Percentiles rank a stretch among this genome's conserved stretches.
Evolutionary conservation across 2,888 invertebrate genomes (phyloP).

Genomic region (Diplolepis rosae): DNA sequence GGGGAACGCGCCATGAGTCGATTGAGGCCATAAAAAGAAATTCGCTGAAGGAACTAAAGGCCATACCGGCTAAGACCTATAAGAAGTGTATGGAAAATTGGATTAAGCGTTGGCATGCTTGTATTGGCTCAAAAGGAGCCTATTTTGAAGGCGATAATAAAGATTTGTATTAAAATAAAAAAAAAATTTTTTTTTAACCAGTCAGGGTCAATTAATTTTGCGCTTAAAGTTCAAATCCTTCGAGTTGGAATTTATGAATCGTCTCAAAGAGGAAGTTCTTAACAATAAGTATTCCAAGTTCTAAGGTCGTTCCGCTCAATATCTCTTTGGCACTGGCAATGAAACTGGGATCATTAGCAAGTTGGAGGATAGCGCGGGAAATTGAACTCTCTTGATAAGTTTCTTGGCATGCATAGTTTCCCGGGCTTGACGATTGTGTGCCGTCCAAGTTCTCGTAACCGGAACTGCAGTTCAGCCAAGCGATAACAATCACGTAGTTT

Average conservation of each 20-base stretch:
- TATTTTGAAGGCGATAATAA: too few species aligned
- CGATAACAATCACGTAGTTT: conserved; percentile 37
- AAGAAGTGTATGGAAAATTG: too few species aligned
- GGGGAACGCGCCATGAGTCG: too few species aligned
- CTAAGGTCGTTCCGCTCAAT: conserved; percentile 15
- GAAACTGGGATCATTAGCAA: background rate
- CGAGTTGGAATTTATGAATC: background rate
- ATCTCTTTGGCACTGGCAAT: conserved; percentile 13
- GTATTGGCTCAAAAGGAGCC: too few species aligned
- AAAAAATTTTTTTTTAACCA: too few species aligned
- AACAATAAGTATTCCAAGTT: conserved; percentile 1
- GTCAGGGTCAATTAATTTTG: too few species aligned
- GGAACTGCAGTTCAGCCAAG: conserved; percentile 47
- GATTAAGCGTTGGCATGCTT: too few species aligned
- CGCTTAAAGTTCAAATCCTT: background rate
- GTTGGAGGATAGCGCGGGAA: background rate
- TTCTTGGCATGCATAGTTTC: conserved; percentile 32
- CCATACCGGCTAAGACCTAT: too few species aligned
- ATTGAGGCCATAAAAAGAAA: too few species aligned
- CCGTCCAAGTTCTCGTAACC: conserved; percentile 24
- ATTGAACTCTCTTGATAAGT: conserved; percentile 33
- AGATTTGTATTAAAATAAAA: too few species aligned
- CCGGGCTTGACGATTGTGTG: conserved; percentile 34
- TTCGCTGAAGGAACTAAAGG: too few species aligned
- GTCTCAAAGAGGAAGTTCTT: background rate